These are phyloP conservation scores for Nothobranchius kuhntae DNA, from an alignment of 2,113 vertebrate species.

Conservation along the genomic window DNA sequence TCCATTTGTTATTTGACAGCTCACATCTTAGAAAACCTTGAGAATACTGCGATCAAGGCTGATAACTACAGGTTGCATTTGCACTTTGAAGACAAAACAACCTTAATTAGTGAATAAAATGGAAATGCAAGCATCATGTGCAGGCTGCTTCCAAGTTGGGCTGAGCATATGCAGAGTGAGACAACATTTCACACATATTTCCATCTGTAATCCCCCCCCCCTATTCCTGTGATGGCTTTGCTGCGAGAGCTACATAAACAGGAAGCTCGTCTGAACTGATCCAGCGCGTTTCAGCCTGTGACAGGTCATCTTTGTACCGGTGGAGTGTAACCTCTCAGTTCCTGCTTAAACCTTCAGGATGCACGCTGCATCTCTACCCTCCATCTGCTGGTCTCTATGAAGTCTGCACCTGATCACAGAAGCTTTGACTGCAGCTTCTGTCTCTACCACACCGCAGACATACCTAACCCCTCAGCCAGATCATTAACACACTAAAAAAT, in stretches of 20 bases:
- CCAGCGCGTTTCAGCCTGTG: conserved; percentile 57
- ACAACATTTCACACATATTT: conserved; percentile 58
- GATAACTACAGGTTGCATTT: conserved; percentile 64
- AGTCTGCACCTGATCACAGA: conserved; percentile 74
- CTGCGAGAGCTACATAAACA: conserved; percentile 61
- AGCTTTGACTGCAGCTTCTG: conserved; percentile 76
- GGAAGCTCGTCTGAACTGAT: conserved; percentile 62
- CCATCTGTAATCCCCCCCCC: conserved; percentile 54
- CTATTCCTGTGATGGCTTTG: conserved; percentile 57
- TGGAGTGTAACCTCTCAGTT: conserved; percentile 74
- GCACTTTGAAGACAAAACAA: conserved; percentile 75
- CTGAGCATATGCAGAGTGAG: conserved; percentile 40
- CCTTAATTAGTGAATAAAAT: conserved; percentile 72
- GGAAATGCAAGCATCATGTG: conserved; percentile 54
- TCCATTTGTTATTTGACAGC: conserved; percentile 64
- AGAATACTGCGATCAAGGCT: conserved; percentile 69
- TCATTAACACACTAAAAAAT: conserved; percentile 62
- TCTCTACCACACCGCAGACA: conserved; percentile 63
- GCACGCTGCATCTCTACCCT: conserved; percentile 67
- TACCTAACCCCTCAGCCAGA: conserved; percentile 73
- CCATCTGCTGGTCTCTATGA: conserved; percentile 76
- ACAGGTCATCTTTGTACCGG: conserved; percentile 77
- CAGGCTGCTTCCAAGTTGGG: conserved; percentile 49
- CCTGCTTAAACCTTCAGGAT: conserved; percentile 71
- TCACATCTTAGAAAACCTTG: conserved; percentile 73